A percentile compares a stretch with the other conserved stretches of the same genome.
Evolutionary conservation across 2,113 vertebrate species (phyloP).

Genomic region (Plecturocebus donacophilus): DNA sequence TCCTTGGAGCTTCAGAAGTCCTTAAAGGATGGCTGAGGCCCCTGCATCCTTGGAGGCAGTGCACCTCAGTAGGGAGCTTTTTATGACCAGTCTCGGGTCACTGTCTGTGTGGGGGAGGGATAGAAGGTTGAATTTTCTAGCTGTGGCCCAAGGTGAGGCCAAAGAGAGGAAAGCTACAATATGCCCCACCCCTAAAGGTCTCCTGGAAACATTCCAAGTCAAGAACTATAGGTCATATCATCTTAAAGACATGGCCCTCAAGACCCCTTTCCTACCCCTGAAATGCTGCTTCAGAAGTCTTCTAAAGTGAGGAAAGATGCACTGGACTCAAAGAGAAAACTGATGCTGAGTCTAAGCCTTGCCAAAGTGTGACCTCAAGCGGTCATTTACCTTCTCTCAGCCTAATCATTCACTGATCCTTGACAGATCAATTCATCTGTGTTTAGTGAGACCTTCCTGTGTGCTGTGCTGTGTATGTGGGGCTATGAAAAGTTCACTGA

Average conservation of each 20-base stretch:
- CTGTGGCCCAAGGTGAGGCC: background rate
- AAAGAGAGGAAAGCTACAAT: background rate
- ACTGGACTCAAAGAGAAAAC: background rate
- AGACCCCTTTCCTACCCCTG: background rate
- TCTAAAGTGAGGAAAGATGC: background rate
- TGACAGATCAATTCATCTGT: background rate
- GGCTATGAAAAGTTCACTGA: background rate
- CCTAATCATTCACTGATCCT: background rate
- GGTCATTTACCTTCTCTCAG: background rate
- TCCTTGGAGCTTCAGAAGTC: background rate
- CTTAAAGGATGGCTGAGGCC: background rate
- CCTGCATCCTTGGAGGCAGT: fast-evolving
- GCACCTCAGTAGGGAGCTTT: background rate
- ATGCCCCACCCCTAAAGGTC: background rate
- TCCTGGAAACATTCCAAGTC: background rate
- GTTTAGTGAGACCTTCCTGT: background rate
- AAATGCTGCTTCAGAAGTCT: background rate
- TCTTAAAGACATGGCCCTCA: background rate
- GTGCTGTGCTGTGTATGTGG: background rate
- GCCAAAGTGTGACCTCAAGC: background rate
- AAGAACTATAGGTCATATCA: background rate
- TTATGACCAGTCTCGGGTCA: background rate
- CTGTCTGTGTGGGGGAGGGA: background rate
- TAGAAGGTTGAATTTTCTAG: background rate
- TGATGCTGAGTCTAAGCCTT: background rate